Evolutionary conservation across 2,888 invertebrate species (phyloP).

Genomic region (Diabrotica balteata): DNA sequence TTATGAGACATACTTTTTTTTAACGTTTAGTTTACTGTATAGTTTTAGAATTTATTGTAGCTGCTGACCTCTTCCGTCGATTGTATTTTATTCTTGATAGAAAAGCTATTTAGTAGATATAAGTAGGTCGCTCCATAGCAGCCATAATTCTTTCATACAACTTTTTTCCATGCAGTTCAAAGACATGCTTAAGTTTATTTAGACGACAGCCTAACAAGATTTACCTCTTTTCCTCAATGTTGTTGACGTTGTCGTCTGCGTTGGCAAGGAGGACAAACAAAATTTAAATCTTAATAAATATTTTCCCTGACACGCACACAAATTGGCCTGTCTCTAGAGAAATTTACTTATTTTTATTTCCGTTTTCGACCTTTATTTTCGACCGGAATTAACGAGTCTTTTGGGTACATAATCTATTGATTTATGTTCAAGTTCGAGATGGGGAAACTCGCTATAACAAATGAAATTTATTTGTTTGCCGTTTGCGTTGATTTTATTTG

Average conservation of each 20-base stretch:
- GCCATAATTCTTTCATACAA: too few relatives aligned
- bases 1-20: too few relatives aligned
- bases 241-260: neutral
- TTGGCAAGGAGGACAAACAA: slow-evolving; percentile 22
- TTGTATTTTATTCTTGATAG: too few relatives aligned
- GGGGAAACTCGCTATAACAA: slow-evolving; percentile 36
- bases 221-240: slow-evolving; percentile 1
- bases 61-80: too few relatives aligned
- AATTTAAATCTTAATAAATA: slow-evolving; percentile 39
- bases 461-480: slow-evolving; percentile 38
- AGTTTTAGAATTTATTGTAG: too few relatives aligned
- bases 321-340: slow-evolving; percentile 32
- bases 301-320: slow-evolving; percentile 31
- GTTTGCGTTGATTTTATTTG: slow-evolving; percentile 33
- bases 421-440: slow-evolving; percentile 35
- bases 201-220: neutral
- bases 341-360: slow-evolving; percentile 38
- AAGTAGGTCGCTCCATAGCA: too few relatives aligned
- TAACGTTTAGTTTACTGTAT: too few relatives aligned
- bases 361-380: slow-evolving; percentile 34
- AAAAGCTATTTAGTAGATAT: too few relatives aligned
- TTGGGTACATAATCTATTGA: slow-evolving; percentile 38
- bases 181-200: neutral
- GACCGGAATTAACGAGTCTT: slow-evolving; percentile 37
- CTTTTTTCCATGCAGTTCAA: too few relatives aligned